phyloP scores from a whole-genome alignment of 2,888 invertebrate species.

The Trypoxylon attenuatum region DNA sequence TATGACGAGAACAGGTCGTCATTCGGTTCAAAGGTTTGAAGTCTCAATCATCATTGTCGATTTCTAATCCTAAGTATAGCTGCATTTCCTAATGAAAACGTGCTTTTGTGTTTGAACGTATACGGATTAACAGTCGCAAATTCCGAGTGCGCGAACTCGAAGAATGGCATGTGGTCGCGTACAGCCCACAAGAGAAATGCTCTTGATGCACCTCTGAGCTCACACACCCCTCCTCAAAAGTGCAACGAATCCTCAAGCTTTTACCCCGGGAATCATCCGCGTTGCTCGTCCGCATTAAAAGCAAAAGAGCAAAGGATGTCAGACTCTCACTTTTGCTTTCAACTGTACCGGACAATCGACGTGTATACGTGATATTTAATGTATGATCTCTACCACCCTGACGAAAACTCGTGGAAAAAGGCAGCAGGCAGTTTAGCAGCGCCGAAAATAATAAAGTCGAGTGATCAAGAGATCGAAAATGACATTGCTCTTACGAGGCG shows the following conservation, averaged over 20 bases:
- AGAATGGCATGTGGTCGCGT: slow-evolving; percentile 35
- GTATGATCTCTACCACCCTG: neutral
- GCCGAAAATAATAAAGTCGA: slow-evolving; percentile 30
- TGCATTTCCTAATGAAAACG: slow-evolving; percentile 34
- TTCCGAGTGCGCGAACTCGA: slow-evolving; percentile 9
- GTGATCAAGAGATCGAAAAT: slow-evolving; percentile 39
- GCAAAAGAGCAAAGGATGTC: too few relatives aligned
- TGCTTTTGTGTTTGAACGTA: slow-evolving; percentile 37
- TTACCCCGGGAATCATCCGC: too few relatives aligned
- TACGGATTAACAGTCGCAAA: slow-evolving; percentile 16
- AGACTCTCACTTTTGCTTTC: too few relatives aligned
- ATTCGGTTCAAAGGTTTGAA: slow-evolving; percentile 19
- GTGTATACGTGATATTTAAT: too few relatives aligned
- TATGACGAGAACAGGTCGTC: slow-evolving; percentile 28
- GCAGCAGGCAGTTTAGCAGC: slow-evolving; percentile 6
- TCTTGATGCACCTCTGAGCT: too few relatives aligned
- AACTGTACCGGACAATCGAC: too few relatives aligned
- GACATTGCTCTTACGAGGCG: slow-evolving; percentile 33
- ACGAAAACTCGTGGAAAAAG: slow-evolving; percentile 9
- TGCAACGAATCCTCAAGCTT: too few relatives aligned
- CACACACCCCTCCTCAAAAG: too few relatives aligned
- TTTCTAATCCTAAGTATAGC: slow-evolving; percentile 45
- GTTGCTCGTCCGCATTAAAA: too few relatives aligned
- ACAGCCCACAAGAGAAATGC: neutral
- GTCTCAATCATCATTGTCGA: slow-evolving; percentile 23